A percentile compares a stretch with the other conserved stretches of the same genome.
Conservation (phyloP, 1,140 invertebrate species). For the Apocrypta bakeri region DNA sequence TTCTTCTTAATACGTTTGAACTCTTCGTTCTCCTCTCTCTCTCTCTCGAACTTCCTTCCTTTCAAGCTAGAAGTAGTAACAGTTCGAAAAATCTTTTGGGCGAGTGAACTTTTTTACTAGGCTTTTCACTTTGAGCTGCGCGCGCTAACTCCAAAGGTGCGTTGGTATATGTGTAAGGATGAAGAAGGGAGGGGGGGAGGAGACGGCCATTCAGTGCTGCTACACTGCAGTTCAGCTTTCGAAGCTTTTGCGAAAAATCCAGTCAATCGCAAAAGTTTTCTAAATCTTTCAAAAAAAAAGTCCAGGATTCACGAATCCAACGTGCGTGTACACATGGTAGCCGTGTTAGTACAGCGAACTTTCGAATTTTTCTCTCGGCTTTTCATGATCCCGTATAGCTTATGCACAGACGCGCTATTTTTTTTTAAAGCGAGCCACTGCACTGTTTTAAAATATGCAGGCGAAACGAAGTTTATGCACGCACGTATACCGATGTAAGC, state of each 20-base stretch:
- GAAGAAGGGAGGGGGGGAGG: too few species aligned
- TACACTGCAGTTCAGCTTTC: not conserved
- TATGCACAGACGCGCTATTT: not conserved
- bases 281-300: slow-evolving; percentile 48
- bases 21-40: not conserved
- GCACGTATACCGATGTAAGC: not conserved
- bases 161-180: too few species aligned
- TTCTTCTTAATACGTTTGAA: slow-evolving; percentile 37
- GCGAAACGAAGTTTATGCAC: not conserved
- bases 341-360: not conserved
- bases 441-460: not conserved
- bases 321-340: not conserved
- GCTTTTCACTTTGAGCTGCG: slow-evolving; percentile 36
- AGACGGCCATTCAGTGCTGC: too few species aligned
- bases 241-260: slow-evolving; percentile 25
- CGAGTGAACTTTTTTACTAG: slow-evolving; percentile 30
- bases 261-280: slow-evolving; percentile 42
- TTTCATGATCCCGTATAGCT: not conserved
- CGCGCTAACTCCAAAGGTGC: not conserved
- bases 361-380: not conserved
- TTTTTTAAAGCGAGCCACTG: too few species aligned
- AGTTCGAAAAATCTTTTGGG: slow-evolving; percentile 42
- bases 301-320: not conserved
- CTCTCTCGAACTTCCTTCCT: not conserved
- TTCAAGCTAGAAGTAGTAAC: not conserved